Evolutionary conservation across 2,113 vertebrate genomes (phyloP), one percentile per base, ranked within the genome.

Genomic region (Lota lota): DNA sequence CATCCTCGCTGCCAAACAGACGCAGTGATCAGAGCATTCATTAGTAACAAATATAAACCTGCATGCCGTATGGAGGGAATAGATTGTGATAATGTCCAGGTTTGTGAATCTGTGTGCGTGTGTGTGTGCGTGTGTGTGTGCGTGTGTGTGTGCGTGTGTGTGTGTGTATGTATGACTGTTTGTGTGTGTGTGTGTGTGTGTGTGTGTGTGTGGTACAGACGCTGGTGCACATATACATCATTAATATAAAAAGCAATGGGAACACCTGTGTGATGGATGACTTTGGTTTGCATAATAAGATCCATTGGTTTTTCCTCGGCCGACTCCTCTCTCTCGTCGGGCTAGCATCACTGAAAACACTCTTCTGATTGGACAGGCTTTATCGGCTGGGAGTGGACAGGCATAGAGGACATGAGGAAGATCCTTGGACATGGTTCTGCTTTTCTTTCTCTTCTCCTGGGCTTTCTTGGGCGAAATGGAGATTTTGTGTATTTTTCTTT

Each of bases 191-290:
- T 58, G 28, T 66, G 64, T 19, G 69, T 72, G 64, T 65, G 53
- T 57, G 54, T 54, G 70, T 66, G 70, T 69, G 75, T 72, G 22
- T 18, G 16, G 56, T 61, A 67, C 63, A 68, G 67, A 78, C 24
- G 47, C 76, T 63, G 5, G 65, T 69, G 66, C 59, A 36, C 69
- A 77, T 76, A 75, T 69, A 73, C 86, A 22, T 69, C 60, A 79
- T 89, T 87, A 87, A 84, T 89, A 87, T 47, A 47, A 86, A 83
- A 84, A 75, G 78, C 80, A 86, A 81, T 81, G 79, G 75, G 81
- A 83, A 75, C 81, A 86, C 79, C 80, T 83, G 81, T 74, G 74
- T 87, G 83, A 90, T 79, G 81, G 81, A 89, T 89, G 79, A 73
- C 50, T 65, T 11, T 72, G 74, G 76, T 78, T 79, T 81, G 85